Evolutionary conservation across 2,888 invertebrate genomes (phyloP), one percentile per base, ranked within the genome.

Genomic region (Tipula lateralis): DNA sequence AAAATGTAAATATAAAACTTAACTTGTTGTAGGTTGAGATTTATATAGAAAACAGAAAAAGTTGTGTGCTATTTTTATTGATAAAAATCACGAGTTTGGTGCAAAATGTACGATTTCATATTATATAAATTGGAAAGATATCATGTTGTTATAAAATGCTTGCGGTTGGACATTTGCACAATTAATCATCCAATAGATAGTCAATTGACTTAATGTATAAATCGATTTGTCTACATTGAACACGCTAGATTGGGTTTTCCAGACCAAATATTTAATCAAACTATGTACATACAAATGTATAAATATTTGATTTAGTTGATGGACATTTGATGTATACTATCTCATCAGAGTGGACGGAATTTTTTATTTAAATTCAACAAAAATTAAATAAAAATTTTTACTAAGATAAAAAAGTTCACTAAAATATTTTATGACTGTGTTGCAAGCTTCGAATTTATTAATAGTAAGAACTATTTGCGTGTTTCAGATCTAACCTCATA

Each of bases 11-110:
- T 66, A 66, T 24, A 66, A n/a, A 66, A 66, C 66, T 24, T 66
- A 66, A 24, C 2, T 66, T 24, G n/a, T n/a, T n/a, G 66, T 66
- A 66, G 66, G 66, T 66, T 66, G 66, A 24, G 66, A 66, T 66
- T 66, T 66, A 66, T 66, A 24, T 66, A 66, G 66, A 24, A 24
- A 24, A 66, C 19, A 66, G 66, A 66, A 66, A 66, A 66, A 66
- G 66, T 66, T 66, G 66, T 66, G 66, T 66, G 66, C 66, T 66
- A 66, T 66, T 66, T 66, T 66, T 66, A 66, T 66, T 66, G 66
- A 66, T 66, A 24, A 66, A 66, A 66, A 66, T 66, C 66, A 66
- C 66, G 66, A 66, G 66, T 66, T 24, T 66, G 24, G 66, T 9
- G 66, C 66, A 66, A 3, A 66, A 66, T 19, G 24, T 24, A 3